Conservation (phyloP, 2,888 invertebrate genomes). For the Drosophila peninsularis region DNA sequence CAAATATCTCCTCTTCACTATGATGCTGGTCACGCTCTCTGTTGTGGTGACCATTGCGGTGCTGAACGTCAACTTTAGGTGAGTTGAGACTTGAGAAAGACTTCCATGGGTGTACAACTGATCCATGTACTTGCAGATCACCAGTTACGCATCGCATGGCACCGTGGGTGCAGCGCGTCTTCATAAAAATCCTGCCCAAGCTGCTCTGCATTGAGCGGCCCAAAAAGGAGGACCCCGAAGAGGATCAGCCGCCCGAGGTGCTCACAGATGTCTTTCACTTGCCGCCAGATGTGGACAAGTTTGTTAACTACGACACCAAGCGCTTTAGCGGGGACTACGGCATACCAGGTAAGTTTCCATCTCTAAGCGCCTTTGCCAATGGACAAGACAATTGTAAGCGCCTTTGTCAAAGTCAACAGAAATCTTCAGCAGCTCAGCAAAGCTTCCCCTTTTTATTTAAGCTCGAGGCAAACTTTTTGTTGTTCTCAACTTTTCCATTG, state of each 20-base stretch:
- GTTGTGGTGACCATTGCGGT: slow-evolving; percentile 97
- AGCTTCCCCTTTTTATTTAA: slow-evolving; percentile 46
- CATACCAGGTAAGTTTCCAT: slow-evolving; percentile 86
- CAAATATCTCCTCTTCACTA: slow-evolving; percentile 96
- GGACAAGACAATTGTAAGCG: slow-evolving; percentile 31
- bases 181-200: slow-evolving; percentile 93
- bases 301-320: slow-evolving; percentile 87
- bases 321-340: slow-evolving; percentile 90
- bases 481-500: slow-evolving; percentile 55
- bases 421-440: slow-evolving; percentile 35
- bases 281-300: slow-evolving; percentile 88
- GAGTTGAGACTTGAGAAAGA: slow-evolving; percentile 23
- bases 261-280: slow-evolving; percentile 92
- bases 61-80: slow-evolving; percentile 94
- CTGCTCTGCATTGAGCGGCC: slow-evolving; percentile 95
- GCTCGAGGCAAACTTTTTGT: slow-evolving; percentile 53
- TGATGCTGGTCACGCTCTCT: slow-evolving; percentile 96
- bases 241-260: slow-evolving; percentile 88
- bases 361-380: background rate
- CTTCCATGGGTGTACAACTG: accelerated
- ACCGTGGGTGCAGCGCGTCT: slow-evolving; percentile 94
- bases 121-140: slow-evolving; percentile 86
- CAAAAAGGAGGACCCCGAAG: slow-evolving; percentile 89
- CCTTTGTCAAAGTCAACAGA: slow-evolving; percentile 24
- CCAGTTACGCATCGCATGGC: slow-evolving; percentile 97